Conservation (phyloP, 2,888 invertebrate species). For the Diadromus collaris region DNA sequence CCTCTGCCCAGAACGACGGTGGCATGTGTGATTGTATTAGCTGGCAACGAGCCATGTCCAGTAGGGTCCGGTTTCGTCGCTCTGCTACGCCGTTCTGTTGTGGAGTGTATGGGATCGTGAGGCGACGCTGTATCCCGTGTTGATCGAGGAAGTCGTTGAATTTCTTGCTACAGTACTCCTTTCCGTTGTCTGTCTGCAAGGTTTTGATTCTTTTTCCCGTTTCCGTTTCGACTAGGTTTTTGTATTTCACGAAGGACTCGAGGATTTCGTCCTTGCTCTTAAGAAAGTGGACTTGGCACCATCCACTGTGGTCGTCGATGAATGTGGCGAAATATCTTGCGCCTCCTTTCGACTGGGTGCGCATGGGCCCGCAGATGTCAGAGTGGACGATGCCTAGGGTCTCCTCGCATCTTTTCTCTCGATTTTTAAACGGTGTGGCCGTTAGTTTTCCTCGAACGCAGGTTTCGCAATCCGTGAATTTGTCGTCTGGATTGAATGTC, state of each 20-base stretch:
- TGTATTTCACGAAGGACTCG: slow-evolving; percentile 52
- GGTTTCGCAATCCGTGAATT: slow-evolving; percentile 23
- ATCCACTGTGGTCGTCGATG: slow-evolving; percentile 66
- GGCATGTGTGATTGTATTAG: not conserved
- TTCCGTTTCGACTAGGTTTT: slow-evolving; percentile 52
- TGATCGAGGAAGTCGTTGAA: slow-evolving; percentile 60
- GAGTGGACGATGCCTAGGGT: slow-evolving; percentile 62
- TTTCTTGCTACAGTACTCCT: slow-evolving; percentile 49
- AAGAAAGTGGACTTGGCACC: slow-evolving; percentile 61
- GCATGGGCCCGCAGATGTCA: slow-evolving; percentile 63
- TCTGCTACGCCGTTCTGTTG: slow-evolving; percentile 74
- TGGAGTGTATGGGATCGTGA: slow-evolving; percentile 64
- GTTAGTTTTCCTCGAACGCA: slow-evolving; percentile 49
- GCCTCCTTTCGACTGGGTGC: slow-evolving; percentile 56
- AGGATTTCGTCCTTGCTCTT: slow-evolving; percentile 57
- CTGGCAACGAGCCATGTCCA: slow-evolving; percentile 60
- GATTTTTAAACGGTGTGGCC: slow-evolving; percentile 41
- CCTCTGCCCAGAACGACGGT: slow-evolving; percentile 17
- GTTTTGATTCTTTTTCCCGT: slow-evolving; percentile 55
- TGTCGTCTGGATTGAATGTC: slow-evolving; percentile 1
- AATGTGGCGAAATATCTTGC: slow-evolving; percentile 65
- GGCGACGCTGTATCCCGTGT: slow-evolving; percentile 64
- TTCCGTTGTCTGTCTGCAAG: slow-evolving; percentile 52
- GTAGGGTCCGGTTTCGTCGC: slow-evolving; percentile 69
- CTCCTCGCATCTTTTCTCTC: slow-evolving; percentile 21